Conservation (phyloP, 2,888 invertebrate genomes). For the Drosophila eohydei region DNA sequence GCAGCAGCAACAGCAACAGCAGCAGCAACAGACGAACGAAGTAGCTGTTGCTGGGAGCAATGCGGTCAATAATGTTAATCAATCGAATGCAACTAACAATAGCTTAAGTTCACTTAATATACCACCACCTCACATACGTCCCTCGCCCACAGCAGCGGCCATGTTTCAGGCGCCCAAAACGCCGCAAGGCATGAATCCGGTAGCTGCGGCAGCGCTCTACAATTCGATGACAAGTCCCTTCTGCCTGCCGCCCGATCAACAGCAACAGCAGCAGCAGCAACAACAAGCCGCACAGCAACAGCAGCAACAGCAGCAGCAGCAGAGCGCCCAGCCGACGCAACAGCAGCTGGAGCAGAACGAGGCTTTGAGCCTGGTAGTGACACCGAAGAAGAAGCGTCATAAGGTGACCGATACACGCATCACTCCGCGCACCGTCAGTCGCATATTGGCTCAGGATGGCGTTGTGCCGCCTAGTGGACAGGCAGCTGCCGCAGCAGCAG, state of each 20-base stretch:
- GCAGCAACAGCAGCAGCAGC: conserved; percentile 89
- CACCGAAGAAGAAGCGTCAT: conserved; percentile 97
- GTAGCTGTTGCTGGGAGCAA: conserved; percentile 56
- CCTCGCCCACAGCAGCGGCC: conserved; percentile 89
- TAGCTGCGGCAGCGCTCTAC: conserved; percentile 88
- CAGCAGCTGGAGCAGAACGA: conserved; percentile 94
- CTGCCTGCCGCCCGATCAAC: conserved; percentile 88
- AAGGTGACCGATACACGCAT: conserved; percentile 98
- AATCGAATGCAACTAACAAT: conserved; percentile 82
- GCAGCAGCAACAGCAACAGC: conserved; percentile 56
- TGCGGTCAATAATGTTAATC: conserved; percentile 48
- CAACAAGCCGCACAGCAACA: conserved; percentile 89
- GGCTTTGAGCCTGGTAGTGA: conserved; percentile 96
- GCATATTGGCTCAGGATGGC: conserved; percentile 93
- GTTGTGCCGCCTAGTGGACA: conserved; percentile 87
- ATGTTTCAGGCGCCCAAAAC: conserved; percentile 95
- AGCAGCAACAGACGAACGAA: conserved; percentile 49
- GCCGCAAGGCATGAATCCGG: conserved; percentile 87
- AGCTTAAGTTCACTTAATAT: conserved; percentile 87
- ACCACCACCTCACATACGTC: conserved; percentile 88
- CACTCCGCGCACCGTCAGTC: conserved; percentile 94
- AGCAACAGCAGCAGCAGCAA: conserved; percentile 87
- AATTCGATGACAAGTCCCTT: conserved; percentile 88
- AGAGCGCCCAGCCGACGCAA: conserved; percentile 86
- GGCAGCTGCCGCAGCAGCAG: conserved; percentile 50